These are phyloP conservation scores for Dyspetes luteomarginatus DNA, from an alignment of 2,888 invertebrate genomes.

Conservation along the genomic window DNA sequence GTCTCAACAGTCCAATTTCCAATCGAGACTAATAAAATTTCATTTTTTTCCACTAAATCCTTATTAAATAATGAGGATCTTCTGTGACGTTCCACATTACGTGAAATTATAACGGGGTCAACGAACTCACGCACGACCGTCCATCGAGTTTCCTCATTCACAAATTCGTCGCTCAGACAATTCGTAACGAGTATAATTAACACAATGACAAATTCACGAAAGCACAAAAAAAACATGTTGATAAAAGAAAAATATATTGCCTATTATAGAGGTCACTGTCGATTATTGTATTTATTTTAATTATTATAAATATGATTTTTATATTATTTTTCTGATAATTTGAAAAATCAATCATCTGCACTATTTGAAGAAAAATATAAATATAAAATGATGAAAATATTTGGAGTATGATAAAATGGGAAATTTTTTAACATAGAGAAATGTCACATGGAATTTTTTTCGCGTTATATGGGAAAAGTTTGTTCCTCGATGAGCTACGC, in stretches of 20 bases:
- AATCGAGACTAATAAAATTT: slow-evolving; percentile 67
- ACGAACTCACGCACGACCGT: slow-evolving; percentile 68
- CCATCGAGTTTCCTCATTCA: slow-evolving; percentile 43
- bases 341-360: not conserved
- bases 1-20: slow-evolving; percentile 76
- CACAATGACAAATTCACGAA: slow-evolving; percentile 12
- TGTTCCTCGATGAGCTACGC: slow-evolving; percentile 47
- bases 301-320: not conserved
- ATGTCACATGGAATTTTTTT: slow-evolving; percentile 46
- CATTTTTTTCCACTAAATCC: slow-evolving; percentile 25
- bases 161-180: slow-evolving; percentile 44
- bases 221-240: slow-evolving; percentile 24
- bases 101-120: slow-evolving; percentile 70
- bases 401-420: too few relatives aligned
- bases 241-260: too few relatives aligned
- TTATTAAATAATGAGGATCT: slow-evolving; percentile 54
- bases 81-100: slow-evolving; percentile 43
- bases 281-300: too few relatives aligned
- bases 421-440: not conserved
- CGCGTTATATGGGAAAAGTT: slow-evolving; percentile 19
- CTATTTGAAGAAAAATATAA: not conserved
- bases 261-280: too few relatives aligned
- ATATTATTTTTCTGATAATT: not conserved
- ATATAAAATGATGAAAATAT: not conserved
- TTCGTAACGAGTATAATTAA: slow-evolving; percentile 26